Conservation (phyloP, 2,797 vertebrate species). For the Melanitta fusca region DNA sequence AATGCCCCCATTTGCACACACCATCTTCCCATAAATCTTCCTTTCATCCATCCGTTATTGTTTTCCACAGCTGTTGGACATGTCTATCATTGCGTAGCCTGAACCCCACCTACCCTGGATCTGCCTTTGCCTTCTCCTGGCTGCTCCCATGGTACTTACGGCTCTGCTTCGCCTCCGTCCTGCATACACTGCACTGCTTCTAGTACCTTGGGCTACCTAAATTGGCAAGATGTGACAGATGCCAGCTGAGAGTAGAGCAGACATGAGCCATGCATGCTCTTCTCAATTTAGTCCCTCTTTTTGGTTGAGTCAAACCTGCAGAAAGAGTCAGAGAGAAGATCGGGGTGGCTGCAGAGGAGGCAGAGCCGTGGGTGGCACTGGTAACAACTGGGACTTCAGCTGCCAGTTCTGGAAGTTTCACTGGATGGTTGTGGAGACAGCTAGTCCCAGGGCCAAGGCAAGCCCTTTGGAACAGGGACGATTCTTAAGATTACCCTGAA, state of each 20-base stretch:
- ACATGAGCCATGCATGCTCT: background rate
- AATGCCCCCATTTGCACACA: conserved; percentile 4
- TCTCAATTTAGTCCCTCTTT: background rate
- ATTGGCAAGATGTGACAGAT: background rate
- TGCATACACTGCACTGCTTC: background rate
- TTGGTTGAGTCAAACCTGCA: conserved; percentile 16
- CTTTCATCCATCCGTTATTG: conserved; percentile 35
- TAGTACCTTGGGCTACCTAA: background rate
- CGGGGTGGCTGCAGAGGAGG: background rate
- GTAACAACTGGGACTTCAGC: background rate
- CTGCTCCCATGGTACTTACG: background rate
- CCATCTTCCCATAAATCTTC: background rate
- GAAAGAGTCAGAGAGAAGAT: background rate
- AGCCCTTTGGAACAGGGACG: background rate
- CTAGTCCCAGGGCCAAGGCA: background rate
- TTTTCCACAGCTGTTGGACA: conserved; percentile 27
- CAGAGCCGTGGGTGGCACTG: conserved; percentile 16
- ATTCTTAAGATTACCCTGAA: background rate
- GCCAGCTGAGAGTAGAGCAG: background rate
- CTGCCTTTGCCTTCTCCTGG: background rate
- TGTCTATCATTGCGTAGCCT: background rate
- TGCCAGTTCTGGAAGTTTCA: background rate
- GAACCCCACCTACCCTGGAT: conserved; percentile 14
- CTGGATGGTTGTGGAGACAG: background rate
- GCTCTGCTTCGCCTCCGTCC: background rate